These are phyloP conservation scores for Sciaenops ocellatus DNA, from an alignment of 2,797 vertebrate species.

Conservation along the genomic window DNA sequence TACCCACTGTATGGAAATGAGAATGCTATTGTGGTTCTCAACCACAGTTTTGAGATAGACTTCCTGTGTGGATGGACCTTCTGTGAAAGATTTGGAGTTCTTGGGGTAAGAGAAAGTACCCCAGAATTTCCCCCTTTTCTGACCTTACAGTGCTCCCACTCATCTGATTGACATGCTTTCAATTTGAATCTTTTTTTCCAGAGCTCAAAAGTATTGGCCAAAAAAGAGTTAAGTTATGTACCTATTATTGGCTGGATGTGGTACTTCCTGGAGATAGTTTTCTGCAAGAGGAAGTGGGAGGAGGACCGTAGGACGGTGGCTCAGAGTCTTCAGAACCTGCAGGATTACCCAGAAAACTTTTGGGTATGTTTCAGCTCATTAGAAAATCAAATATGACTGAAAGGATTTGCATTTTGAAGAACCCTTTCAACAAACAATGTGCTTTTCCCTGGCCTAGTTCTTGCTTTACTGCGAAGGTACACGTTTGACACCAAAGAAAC, in stretches of 20 bases:
- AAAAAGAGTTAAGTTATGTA: constrained; percentile 94
- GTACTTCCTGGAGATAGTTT: constrained; percentile 98
- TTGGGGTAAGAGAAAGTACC: constrained; percentile 89
- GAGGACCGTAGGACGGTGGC: constrained; percentile 91
- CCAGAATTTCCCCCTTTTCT: not conserved
- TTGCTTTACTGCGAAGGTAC: constrained; percentile 97
- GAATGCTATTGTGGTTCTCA: constrained; percentile 94
- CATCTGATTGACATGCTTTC: not conserved
- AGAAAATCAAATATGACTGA: not conserved
- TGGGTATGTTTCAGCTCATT: constrained; percentile 83
- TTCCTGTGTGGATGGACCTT: constrained; percentile 98
- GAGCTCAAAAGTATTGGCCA: constrained; percentile 97
- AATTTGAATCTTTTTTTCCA: constrained; percentile 66
- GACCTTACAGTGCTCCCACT: no score
- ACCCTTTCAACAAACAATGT: not conserved
- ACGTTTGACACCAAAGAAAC: constrained; percentile 95
- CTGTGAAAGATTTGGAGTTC: constrained; percentile 94
- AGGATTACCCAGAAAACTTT: constrained; percentile 94
- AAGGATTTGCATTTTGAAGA: not conserved
- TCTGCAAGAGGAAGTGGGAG: constrained; percentile 97
- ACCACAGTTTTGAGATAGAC: constrained; percentile 98
- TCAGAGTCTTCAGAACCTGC: constrained; percentile 89
- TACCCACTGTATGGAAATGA: constrained; percentile 91
- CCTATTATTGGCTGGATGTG: constrained; percentile 99
- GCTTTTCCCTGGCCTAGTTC: constrained; percentile 85